Percentiles rank a stretch among this genome's conserved stretches.
phyloP scores from a whole-genome alignment of 2,888 invertebrate species.

The Caenorhabditis sulstoni region DNA sequence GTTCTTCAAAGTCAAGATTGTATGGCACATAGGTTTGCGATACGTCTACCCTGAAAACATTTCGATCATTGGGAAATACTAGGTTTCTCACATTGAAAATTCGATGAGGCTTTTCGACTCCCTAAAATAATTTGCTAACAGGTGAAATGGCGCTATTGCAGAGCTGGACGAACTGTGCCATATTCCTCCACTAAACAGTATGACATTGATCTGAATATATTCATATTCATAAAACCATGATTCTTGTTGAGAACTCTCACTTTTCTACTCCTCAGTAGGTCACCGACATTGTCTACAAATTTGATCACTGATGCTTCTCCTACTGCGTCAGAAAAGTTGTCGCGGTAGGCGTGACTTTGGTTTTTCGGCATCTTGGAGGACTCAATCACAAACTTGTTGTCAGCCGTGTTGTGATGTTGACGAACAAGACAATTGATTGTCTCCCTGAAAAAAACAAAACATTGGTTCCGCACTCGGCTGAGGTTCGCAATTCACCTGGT shows the following conservation, averaged over 20 bases:
- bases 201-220: conserved; percentile 38
- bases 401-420: conserved; percentile 56
- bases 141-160: conserved; percentile 43
- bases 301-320: conserved; percentile 28
- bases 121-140: conserved; percentile 27
- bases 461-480: background rate
- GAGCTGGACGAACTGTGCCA: conserved; percentile 48
- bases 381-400: conserved; percentile 47
- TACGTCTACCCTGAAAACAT: conserved; percentile 47
- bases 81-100: conserved; percentile 46
- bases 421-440: conserved; percentile 46
- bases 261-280: conserved; percentile 22
- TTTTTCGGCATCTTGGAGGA: conserved; percentile 15
- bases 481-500: conserved; percentile 23
- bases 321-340: conserved; percentile 19
- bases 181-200: conserved; percentile 48
- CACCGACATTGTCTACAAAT: conserved; percentile 11
- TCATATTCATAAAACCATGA: background rate
- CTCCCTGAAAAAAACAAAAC: conserved; percentile 24
- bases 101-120: conserved; percentile 11
- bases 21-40: conserved; percentile 43
- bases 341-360: background rate
- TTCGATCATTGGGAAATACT: background rate
- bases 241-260: background rate
- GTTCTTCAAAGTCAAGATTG: conserved; percentile 50